Conservation (phyloP, 2,888 invertebrate genomes). For the Cyclophora punctaria region DNA sequence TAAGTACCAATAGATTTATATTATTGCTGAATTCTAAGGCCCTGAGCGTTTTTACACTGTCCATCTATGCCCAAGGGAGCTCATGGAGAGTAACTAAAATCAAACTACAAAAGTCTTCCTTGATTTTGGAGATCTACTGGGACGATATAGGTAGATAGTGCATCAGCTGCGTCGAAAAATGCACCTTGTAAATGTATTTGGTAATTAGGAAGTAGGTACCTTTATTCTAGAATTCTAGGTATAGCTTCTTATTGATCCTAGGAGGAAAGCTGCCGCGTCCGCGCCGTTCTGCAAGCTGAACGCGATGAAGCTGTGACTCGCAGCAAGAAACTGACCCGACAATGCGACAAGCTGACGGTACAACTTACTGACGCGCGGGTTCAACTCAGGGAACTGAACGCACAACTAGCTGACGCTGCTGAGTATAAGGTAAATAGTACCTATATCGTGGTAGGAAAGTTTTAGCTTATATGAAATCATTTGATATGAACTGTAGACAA, state of each 20-base stretch:
- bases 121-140: too few species aligned
- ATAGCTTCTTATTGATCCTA: conserved; percentile 9
- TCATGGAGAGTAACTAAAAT: too few species aligned
- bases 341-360: conserved; percentile 86
- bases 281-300: conserved; percentile 75
- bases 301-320: conserved; percentile 80
- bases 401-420: conserved; percentile 88
- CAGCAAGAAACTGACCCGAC: conserved; percentile 86
- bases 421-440: conserved; percentile 82
- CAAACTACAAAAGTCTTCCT: too few species aligned
- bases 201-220: too few species aligned
- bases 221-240: background rate
- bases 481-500: too few species aligned
- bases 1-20: too few species aligned
- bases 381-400: conserved; percentile 87
- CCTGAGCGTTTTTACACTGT: background rate
- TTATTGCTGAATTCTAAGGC: background rate
- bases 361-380: conserved; percentile 89
- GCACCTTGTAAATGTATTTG: too few species aligned
- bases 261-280: conserved; percentile 66
- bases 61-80: too few species aligned
- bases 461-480: too few species aligned
- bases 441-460: too few species aligned
- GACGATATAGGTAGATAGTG: too few species aligned
- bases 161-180: too few species aligned